A percentile compares a stretch with the other conserved stretches of the same genome.
These are phyloP conservation scores for Neoascia interrupta DNA, from an alignment of 2,888 invertebrate genomes.

Conservation along the genomic window DNA sequence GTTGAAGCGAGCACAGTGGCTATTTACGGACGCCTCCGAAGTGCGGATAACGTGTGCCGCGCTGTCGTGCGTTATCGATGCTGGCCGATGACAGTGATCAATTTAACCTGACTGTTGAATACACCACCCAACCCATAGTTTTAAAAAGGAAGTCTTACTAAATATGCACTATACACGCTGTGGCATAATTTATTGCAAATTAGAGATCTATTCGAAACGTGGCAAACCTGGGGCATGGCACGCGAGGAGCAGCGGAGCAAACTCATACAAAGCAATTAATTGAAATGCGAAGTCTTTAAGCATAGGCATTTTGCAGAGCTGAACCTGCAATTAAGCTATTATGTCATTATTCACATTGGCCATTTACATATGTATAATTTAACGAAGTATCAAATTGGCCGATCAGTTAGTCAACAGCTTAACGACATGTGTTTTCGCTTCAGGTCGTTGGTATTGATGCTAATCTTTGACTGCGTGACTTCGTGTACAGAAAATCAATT, in stretches of 20 bases:
- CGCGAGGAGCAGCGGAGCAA: not conserved
- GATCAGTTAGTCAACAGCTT: conserved; percentile 1
- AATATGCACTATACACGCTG: too few relatives aligned
- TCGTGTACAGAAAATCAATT: conserved; percentile 18
- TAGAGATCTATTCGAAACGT: conserved; percentile 53
- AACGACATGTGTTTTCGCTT: conserved; percentile 2
- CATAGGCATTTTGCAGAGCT: not conserved
- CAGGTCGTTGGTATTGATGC: conserved; percentile 25
- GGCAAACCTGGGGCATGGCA: conserved; percentile 19
- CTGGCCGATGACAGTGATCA: conserved; percentile 35
- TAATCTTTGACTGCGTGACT: conserved; percentile 18
- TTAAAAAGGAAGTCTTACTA: conserved; percentile 53
- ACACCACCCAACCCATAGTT: too few relatives aligned
- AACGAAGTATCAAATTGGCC: conserved; percentile 1
- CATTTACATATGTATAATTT: not conserved
- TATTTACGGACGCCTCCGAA: conserved; percentile 71
- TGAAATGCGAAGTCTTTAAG: conserved; percentile 29
- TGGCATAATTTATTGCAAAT: conserved; percentile 61
- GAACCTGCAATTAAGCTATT: conserved; percentile 52
- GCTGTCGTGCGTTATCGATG: conserved; percentile 66
- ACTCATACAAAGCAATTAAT: conserved; percentile 12
- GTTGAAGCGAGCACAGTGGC: conserved; percentile 18
- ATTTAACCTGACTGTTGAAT: conserved; percentile 27
- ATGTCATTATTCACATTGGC: conserved; percentile 35
- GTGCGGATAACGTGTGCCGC: conserved; percentile 72